A percentile compares a stretch with the other conserved stretches of the same genome.
Conservation (phyloP, 37 sponge, comb jelly and placozoan genomes). For the Theonella swinhoei region DNA sequence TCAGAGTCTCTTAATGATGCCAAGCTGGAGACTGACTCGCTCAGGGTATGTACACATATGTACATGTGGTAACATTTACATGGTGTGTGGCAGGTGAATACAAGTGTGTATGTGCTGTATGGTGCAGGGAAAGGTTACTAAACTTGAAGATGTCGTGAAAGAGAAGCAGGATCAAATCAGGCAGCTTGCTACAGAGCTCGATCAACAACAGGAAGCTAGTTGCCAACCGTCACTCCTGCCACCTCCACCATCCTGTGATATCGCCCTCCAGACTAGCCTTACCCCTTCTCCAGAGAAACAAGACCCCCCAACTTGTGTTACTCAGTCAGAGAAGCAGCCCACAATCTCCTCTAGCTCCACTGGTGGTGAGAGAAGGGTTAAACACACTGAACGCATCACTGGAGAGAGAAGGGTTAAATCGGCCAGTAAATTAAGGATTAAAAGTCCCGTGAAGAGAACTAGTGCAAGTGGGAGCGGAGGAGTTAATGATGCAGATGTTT, state of each 20-base stretch:
- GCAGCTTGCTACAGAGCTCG: background rate
- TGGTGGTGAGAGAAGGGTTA: background rate
- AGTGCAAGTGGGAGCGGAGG: background rate
- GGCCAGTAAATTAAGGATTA: background rate
- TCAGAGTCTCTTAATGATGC: background rate
- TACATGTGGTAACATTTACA: background rate
- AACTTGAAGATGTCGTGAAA: background rate
- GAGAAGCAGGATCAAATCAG: background rate
- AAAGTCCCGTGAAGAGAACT: slow-evolving; percentile 7
- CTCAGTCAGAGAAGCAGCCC: background rate
- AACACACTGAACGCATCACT: background rate
- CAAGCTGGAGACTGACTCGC: background rate
- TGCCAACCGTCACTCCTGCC: background rate
- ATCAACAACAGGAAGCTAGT: background rate
- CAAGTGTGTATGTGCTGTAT: no score
- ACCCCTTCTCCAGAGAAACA: background rate
- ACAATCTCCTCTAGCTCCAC: background rate
- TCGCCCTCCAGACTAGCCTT: background rate
- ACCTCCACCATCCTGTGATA: background rate
- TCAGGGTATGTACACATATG: background rate
- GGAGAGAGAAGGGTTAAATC: background rate
- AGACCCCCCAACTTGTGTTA: background rate
- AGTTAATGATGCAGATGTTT: background rate
- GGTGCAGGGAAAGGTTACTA: background rate
- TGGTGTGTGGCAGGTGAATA: background rate